Percentiles rank a stretch among this genome's conserved stretches.
These are phyloP conservation scores for Orthosia gothica DNA, from an alignment of 2,888 invertebrate genomes.

Conservation along the genomic window DNA sequence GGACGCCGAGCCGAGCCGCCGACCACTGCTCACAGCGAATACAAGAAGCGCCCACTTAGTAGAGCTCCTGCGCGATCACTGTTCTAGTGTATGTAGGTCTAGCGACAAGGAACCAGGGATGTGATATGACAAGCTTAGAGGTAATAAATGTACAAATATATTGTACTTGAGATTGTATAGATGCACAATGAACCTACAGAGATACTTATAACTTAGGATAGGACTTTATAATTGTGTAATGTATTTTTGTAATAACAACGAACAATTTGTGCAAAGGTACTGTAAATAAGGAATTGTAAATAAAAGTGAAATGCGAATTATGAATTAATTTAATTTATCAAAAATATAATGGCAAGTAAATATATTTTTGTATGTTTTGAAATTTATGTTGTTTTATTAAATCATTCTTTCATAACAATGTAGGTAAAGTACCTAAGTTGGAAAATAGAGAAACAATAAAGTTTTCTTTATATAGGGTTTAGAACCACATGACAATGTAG, in stretches of 20 bases:
- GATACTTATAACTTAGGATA: no score
- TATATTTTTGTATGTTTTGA: slow-evolving; percentile 34
- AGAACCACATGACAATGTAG: no score
- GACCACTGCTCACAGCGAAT: slow-evolving; percentile 76
- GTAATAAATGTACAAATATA: slow-evolving; percentile 33
- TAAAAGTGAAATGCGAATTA: not conserved
- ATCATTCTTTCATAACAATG: not conserved
- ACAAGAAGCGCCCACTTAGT: slow-evolving; percentile 86
- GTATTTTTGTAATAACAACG: not conserved
- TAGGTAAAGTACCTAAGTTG: no score
- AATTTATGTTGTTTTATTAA: slow-evolving; percentile 14
- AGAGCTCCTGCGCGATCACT: not conserved
- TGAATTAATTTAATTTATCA: not conserved
- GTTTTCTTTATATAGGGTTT: no score
- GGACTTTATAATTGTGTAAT: not conserved
- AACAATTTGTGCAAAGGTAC: not conserved
- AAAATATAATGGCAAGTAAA: not conserved
- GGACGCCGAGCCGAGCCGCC: slow-evolving; percentile 88
- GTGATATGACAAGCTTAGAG: slow-evolving; percentile 72
- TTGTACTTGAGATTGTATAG: not conserved
- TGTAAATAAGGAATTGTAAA: not conserved
- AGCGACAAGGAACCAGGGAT: slow-evolving; percentile 84
- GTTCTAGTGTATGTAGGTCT: slow-evolving; percentile 44
- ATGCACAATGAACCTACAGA: not conserved
- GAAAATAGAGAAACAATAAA: no score